Base-by-base conservation (phyloP, 2,888 invertebrate genomes). In the Drosophila quinaria region DNA sequence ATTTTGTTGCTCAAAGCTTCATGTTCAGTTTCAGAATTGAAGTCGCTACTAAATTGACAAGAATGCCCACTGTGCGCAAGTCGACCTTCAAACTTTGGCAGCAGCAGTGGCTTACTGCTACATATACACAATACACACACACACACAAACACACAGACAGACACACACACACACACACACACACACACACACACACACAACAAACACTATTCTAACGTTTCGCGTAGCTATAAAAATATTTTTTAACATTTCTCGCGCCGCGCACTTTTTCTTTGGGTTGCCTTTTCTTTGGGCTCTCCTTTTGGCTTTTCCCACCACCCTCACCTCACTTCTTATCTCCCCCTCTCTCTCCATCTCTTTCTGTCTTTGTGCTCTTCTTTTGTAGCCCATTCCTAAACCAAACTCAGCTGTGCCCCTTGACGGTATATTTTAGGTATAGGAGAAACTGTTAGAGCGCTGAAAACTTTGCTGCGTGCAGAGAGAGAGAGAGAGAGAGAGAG, bases 131-230 rank as follows among this genome's bases (percentile, higher is more conserved):
- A 37, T 60, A 17, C 11, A 56, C 4, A 50, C 13, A 55, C 8
- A 19, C n/a, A 42, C 37, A 55, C 63, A 52, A 52, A 74, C 61
- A 67, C 46, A 37, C 49, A 69, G 3, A 31, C 37, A 55, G n/a
- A 52, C 56, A 74, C 61, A 67, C 46, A 37, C 49, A 69, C 5
- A 31, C 37, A 55, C 63, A 52, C 56, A 55, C 4, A 50, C 13
- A 54, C 8, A 19, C n/a, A 42, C 31, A 55, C 63, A 52, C 56
- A 74, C 61, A 68, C 51, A 37, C 49, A 69, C 29, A 31, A 67
- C 86, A 89, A 86, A 88, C 86, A 90, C 87, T 87, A 87, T 87
- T 87, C 87, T 90, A 90, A 90, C 87, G 80, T 83, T 83, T 80
- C 89, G 89, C 68, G 80, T 42, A 85, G 89, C 90, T 86, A 87